phyloP scores from a whole-genome alignment of 2,888 invertebrate genomes.

The Chymomyza amoena region DNA sequence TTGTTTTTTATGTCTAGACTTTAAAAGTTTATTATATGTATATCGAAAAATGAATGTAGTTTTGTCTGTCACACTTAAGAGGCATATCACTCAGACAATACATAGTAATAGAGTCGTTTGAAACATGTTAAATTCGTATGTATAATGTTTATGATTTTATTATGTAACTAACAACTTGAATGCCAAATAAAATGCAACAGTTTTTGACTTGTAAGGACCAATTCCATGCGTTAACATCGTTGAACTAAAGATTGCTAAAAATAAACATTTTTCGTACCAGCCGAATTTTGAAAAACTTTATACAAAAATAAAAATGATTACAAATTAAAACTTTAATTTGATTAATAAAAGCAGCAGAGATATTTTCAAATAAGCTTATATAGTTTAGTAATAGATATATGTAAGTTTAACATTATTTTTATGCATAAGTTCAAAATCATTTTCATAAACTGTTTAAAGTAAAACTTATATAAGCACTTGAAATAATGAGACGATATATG shows the following conservation, averaged over 20 bases:
- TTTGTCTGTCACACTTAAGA: background rate
- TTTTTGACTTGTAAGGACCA: constrained; percentile 2
- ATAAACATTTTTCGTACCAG: constrained; percentile 7
- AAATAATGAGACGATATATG: background rate
- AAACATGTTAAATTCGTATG: constrained; percentile 67
- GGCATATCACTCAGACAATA: constrained; percentile 5
- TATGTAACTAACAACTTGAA: constrained; percentile 28
- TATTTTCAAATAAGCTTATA: too few relatives aligned
- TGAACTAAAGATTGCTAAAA: background rate
- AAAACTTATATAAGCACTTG: background rate
- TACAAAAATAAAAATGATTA: background rate
- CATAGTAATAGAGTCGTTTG: constrained; percentile 40
- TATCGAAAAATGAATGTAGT: background rate
- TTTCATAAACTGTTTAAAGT: background rate
- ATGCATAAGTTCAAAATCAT: background rate
- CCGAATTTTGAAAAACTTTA: background rate
- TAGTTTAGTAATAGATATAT: background rate
- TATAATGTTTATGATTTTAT: constrained; percentile 16
- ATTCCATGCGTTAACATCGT: background rate
- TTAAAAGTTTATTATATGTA: background rate
- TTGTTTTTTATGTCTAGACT: background rate
- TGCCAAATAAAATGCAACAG: constrained; percentile 33
- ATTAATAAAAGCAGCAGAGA: too few relatives aligned
- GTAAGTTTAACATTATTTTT: background rate
- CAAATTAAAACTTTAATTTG: too few relatives aligned